Base-by-base conservation (phyloP, 92 coral and sea anemone genomes). In the Desmophyllum pertusum region DNA sequence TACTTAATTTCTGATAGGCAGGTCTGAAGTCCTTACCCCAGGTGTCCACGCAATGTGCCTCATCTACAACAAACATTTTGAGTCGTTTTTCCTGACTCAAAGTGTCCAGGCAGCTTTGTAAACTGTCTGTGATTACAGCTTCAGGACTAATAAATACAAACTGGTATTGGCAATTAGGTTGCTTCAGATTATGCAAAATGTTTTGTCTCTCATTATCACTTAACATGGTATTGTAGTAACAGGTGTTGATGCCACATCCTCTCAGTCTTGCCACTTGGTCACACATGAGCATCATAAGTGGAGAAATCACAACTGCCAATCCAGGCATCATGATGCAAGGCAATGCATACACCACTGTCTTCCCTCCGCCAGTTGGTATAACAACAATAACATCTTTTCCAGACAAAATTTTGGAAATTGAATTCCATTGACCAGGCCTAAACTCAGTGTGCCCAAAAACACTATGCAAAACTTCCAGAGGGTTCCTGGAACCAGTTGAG, bases 281-380 rank as follows among this genome's bases (percentile, higher is more conserved):
- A 76, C 63, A 77, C 84, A 77, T 77, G 5, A 85, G 69, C 84
- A 76, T 65, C 59, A 84, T 41, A 4, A 84, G 33, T 37, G 88
- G 88, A 3, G 83, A 84, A n/a, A 84, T 81, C 15, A 84, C 68
- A 21, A 84, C 52, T 4, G 88, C 83, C 23, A 84, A 45, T 64
- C 84, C 70, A 17, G 88, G 57, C 17, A 35, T n/a, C 82, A 84
- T 38, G 5, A 84, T n/a, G 51, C 78, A 77, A 50, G 83, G 71
- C 23, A 86, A 19, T 37, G 75, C 80, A 86, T 79, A 71, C 5
- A 76, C 53, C 62, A 86, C 85, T 42, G 85, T 86, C 31, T 86
- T 86, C 35, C 89, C 89, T 36, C 89, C 89, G 51, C 85, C 89
- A 38, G 89, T 86, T 70, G 89, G 89, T 36, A 86, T 86, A 17